Evolutionary conservation across 2,113 vertebrate genomes (phyloP).

Genomic region (Hassar affinis): DNA sequence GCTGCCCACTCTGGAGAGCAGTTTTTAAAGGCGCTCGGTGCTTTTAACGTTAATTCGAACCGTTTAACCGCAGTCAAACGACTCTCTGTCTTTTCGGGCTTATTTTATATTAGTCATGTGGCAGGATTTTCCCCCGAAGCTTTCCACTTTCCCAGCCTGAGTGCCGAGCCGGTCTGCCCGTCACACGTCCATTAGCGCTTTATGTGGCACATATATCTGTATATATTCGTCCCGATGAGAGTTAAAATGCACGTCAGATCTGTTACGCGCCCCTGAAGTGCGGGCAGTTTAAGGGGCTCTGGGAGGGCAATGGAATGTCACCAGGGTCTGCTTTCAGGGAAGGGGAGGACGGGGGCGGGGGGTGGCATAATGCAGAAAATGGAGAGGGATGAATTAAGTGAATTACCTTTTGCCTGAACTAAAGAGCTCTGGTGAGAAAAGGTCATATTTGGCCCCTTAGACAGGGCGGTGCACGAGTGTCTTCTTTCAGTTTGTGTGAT

Average conservation of each 20-base stretch:
- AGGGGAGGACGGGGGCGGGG: too few species aligned
- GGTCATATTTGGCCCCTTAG: constrained; percentile 15
- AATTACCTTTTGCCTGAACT: constrained; percentile 11
- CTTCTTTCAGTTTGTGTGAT: neutral
- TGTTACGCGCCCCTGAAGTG: constrained; percentile 34
- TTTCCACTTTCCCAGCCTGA: constrained; percentile 39
- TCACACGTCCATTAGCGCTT: constrained; percentile 31
- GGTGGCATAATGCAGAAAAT: constrained; percentile 34
- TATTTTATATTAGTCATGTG: constrained; percentile 37
- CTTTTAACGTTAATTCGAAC: constrained; percentile 31
- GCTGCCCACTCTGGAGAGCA: constrained; percentile 16
- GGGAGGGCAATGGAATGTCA: constrained; percentile 50
- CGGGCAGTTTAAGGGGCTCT: constrained; percentile 20
- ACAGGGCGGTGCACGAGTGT: neutral
- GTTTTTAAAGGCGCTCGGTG: constrained; percentile 27
- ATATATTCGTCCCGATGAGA: constrained; percentile 21
- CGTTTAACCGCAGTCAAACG: constrained; percentile 35
- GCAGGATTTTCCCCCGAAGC: constrained; percentile 18
- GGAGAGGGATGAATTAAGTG: neutral
- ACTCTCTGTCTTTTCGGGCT: constrained; percentile 40
- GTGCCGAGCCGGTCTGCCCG: neutral
- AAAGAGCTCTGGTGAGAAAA: neutral
- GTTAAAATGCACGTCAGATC: constrained; percentile 19
- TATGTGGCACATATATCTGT: constrained; percentile 35
- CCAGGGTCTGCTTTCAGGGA: constrained; percentile 46